phyloP scores from a whole-genome alignment of 2,113 vertebrate species.

The Callionymus lyra region DNA sequence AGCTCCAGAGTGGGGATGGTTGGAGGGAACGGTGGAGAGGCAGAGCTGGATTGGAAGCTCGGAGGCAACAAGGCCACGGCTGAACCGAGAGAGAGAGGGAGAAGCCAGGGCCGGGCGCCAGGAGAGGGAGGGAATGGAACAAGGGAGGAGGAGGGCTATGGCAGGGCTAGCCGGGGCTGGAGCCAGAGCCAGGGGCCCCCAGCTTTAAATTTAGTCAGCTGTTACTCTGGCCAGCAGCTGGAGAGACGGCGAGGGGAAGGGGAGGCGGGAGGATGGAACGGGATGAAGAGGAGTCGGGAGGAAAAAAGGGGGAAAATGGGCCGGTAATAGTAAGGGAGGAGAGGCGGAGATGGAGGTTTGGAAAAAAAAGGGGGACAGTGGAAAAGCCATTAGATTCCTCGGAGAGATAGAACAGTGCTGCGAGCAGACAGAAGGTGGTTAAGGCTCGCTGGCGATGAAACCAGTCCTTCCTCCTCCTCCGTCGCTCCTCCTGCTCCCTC shows the following conservation, averaged over 20 bases:
- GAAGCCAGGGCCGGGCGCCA: constrained; percentile 57
- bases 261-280: constrained; percentile 21
- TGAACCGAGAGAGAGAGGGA: constrained; percentile 45
- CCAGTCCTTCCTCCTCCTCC: constrained; percentile 42
- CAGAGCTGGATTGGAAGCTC: constrained; percentile 45
- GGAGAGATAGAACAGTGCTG: constrained; percentile 50
- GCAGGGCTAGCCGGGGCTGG: constrained; percentile 26
- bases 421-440: constrained; percentile 62
- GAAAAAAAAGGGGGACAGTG: constrained; percentile 49
- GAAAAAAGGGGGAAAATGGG: constrained; percentile 22
- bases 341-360: constrained; percentile 42
- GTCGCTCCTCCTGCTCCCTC: constrained; percentile 32
- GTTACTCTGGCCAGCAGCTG: constrained; percentile 63
- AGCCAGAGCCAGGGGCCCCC: constrained; percentile 49
- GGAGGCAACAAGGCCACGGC: constrained; percentile 49
- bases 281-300: constrained; percentile 23
- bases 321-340: constrained; percentile 3
- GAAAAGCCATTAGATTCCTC: constrained; percentile 64
- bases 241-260: constrained; percentile 33
- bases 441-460: constrained; percentile 55
- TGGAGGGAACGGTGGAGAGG: constrained; percentile 44
- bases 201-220: constrained; percentile 66
- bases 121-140: constrained; percentile 17
- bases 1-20: constrained; percentile 42
- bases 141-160: constrained; percentile 10